These are phyloP conservation scores for Drosophila leontia DNA, from an alignment of 1,140 invertebrate species.

Conservation along the genomic window DNA sequence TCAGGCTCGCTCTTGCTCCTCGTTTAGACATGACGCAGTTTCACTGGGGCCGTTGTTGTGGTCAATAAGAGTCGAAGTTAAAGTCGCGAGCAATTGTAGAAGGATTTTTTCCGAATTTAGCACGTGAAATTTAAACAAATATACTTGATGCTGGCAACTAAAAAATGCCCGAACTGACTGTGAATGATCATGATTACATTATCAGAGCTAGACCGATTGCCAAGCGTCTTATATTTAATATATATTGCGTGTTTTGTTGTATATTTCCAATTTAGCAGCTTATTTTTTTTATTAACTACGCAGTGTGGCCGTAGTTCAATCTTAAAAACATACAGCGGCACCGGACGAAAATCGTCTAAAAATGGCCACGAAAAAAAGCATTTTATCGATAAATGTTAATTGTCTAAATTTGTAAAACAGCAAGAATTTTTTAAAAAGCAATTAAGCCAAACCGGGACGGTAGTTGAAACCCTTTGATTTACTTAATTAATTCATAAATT, in stretches of 20 bases:
- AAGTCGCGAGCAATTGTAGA: constrained; percentile 21
- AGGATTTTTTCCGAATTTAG: constrained; percentile 56
- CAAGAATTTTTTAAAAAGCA: no score
- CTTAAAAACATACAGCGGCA: neutral
- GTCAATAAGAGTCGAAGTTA: constrained; percentile 11
- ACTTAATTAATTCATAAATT: no score
- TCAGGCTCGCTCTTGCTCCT: constrained; percentile 12
- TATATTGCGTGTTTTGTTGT: constrained; percentile 19
- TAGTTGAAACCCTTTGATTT: neutral
- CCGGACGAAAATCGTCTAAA: neutral
- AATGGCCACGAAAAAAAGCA: neutral
- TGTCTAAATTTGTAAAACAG: no score
- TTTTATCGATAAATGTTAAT: no score
- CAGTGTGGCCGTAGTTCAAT: constrained; percentile 7
- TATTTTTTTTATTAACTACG: constrained; percentile 36
- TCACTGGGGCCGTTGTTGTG: constrained; percentile 3
- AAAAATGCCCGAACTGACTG: constrained; percentile 46
- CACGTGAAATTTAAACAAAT: constrained; percentile 75
- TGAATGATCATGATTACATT: constrained; percentile 37
- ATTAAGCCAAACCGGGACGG: no score
- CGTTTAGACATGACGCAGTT: constrained; percentile 50
- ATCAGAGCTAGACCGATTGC: constrained; percentile 21
- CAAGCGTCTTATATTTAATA: constrained; percentile 11
- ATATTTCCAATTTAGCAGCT: constrained; percentile 40
- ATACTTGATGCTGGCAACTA: constrained; percentile 36